A percentile compares a stretch with the other conserved stretches of the same genome.
phyloP scores from a whole-genome alignment of 2,797 vertebrate genomes.

The Urophycis tenuis region DNA sequence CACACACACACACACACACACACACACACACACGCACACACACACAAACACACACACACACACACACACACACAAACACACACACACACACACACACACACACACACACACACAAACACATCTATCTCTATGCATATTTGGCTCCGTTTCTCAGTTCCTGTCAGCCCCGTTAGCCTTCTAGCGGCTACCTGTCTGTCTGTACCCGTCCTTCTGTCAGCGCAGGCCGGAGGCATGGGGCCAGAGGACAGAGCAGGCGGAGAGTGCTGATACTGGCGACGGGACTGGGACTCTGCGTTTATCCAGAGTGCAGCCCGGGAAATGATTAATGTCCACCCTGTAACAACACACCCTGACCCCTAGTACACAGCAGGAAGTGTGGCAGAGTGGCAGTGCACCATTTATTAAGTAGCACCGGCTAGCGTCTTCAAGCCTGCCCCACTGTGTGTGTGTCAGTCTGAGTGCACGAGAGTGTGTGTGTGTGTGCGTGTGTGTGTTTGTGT shows the following conservation, averaged over 20 bases:
- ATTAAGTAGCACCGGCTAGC: constrained; percentile 44
- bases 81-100: constrained; percentile 5
- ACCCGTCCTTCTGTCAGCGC: background rate
- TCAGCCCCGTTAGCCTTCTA: background rate
- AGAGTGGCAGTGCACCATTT: constrained; percentile 58
- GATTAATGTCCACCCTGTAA: constrained; percentile 61
- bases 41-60: constrained; percentile 7
- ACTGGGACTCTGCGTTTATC: background rate
- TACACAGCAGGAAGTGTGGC: constrained; percentile 48
- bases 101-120: background rate
- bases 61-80: background rate
- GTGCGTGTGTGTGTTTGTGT: constrained; percentile 31
- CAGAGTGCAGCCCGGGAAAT: constrained; percentile 33
- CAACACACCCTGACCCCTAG: constrained; percentile 53
- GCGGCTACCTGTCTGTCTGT: background rate
- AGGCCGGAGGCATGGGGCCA: background rate
- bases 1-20: constrained; percentile 6
- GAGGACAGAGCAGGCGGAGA: constrained; percentile 10
- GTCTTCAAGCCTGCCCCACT: background rate
- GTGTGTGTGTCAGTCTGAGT: background rate
- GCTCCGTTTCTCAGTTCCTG: background rate
- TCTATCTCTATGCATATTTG: background rate
- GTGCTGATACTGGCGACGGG: constrained; percentile 21
- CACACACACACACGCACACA: background rate
- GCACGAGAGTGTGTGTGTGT: background rate